These are phyloP conservation scores for Limnephilus auricula DNA, from an alignment of 2,888 invertebrate species.

Conservation along the genomic window DNA sequence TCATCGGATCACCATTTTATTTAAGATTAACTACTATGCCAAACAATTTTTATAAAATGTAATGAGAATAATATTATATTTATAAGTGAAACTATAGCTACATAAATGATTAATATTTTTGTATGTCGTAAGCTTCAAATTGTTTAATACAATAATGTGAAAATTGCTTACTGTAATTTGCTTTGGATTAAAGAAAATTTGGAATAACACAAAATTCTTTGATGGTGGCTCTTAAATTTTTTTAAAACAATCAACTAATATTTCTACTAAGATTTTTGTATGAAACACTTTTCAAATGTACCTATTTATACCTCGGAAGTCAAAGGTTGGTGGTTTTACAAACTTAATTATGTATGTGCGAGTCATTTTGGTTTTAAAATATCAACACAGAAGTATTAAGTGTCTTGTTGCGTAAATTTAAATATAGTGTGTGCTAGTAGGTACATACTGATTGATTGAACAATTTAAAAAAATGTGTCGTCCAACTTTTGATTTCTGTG, in stretches of 20 bases:
- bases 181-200: neutral
- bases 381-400: neutral
- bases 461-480: neutral
- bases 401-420: neutral
- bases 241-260: neutral
- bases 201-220: neutral
- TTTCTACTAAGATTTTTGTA: neutral
- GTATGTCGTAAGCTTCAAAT: neutral
- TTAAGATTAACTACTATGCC: constrained; percentile 9
- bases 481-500: neutral
- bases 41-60: constrained; percentile 4
- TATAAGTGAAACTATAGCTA: neutral
- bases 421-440: neutral
- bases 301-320: neutral
- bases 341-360: neutral
- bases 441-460: neutral
- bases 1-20: constrained; percentile 13
- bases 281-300: neutral
- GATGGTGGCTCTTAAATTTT: neutral
- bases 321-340: neutral
- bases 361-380: neutral
- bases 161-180: neutral
- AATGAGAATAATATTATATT: neutral
- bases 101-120: constrained; percentile 3
- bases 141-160: neutral